phyloP scores from a whole-genome alignment of 2,113 vertebrate genomes.

The Chaetodon auriga region DNA sequence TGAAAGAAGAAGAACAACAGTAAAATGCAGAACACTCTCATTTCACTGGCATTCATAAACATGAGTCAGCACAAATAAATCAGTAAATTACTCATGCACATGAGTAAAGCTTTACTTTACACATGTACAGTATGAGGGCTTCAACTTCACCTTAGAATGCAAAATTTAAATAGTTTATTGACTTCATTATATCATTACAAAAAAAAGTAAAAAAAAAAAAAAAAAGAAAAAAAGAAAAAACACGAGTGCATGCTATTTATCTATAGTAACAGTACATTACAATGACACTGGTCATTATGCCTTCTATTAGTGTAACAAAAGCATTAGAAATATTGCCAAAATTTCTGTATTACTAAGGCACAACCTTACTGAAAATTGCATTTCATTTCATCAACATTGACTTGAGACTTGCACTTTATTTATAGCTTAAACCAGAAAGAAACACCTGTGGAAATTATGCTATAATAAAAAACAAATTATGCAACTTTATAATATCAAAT shows the following conservation, averaged over 20 bases:
- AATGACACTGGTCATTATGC: not conserved
- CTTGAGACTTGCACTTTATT: not conserved
- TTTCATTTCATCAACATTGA: not conserved
- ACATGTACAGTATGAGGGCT: not conserved
- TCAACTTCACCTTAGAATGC: not conserved
- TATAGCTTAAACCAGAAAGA: not conserved
- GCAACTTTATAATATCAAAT: not conserved
- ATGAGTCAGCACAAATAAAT: constrained; percentile 44
- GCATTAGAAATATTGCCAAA: not conserved
- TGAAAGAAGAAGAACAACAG: constrained; percentile 1
- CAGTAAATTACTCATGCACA: not conserved
- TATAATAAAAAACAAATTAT: not conserved
- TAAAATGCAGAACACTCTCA: not conserved
- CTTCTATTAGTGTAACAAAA: not conserved
- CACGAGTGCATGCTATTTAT: not conserved
- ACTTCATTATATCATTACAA: not conserved
- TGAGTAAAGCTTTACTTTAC: not conserved
- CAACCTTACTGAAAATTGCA: not conserved
- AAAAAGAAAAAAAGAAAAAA: not conserved
- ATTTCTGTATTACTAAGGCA: not conserved
- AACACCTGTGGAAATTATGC: too few species aligned
- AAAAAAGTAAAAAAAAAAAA: not conserved
- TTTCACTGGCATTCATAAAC: constrained; percentile 14
- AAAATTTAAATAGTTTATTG: not conserved
- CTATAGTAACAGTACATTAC: not conserved